Percentiles rank a stretch among this genome's conserved stretches.
Conservation (phyloP, 2,797 vertebrate species). For the Linurgus olivaceus region DNA sequence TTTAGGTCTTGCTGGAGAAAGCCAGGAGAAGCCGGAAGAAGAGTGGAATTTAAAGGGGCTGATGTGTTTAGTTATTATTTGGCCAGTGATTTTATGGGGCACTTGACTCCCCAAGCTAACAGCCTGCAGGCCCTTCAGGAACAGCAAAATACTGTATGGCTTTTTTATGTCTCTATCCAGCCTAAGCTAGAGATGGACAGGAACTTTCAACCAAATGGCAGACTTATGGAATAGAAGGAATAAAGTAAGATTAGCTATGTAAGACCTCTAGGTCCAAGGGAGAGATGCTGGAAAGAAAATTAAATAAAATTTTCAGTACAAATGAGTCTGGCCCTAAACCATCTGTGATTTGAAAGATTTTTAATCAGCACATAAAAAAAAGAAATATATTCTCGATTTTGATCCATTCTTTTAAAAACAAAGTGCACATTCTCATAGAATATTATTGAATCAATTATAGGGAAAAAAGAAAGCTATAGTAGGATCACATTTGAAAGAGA, state of each 20-base stretch:
- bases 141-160: neutral
- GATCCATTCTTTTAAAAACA: neutral
- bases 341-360: neutral
- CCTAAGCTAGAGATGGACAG: neutral
- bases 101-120: neutral
- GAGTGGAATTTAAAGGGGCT: neutral
- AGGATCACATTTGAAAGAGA: neutral
- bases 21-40: neutral
- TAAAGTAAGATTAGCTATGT: neutral
- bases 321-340: neutral
- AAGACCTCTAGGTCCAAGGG: neutral
- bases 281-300: neutral
- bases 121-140: neutral
- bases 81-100: neutral
- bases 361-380: neutral
- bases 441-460: neutral
- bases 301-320: neutral
- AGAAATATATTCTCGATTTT: neutral
- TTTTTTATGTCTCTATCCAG: neutral
- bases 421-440: neutral
- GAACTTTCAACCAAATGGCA: neutral
- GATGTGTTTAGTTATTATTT: neutral
- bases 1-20: neutral
- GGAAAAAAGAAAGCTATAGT: neutral
- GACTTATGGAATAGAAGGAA: neutral